These are phyloP conservation scores for Gymnoscopelus braueri DNA, from an alignment of 2,797 vertebrate genomes.

Conservation along the genomic window DNA sequence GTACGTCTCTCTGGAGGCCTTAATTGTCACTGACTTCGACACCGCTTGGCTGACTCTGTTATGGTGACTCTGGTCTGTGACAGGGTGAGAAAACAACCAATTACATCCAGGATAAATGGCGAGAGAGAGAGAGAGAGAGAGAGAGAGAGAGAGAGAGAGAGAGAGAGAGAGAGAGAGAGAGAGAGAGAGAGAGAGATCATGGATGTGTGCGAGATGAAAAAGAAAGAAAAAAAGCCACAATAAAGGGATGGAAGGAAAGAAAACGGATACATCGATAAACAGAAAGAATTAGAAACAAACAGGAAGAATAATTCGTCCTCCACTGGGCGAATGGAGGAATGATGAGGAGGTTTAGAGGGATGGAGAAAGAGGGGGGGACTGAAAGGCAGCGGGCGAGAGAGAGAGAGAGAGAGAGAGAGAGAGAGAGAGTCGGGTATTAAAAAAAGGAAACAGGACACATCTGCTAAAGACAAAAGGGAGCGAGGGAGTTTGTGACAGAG, in stretches of 20 bases:
- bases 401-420: constrained; percentile 10
- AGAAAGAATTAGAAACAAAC: constrained; percentile 14
- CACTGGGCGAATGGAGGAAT: constrained; percentile 3
- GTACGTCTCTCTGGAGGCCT: constrained; percentile 34
- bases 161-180: neutral
- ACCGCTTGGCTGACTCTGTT: constrained; percentile 61
- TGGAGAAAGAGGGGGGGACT: neutral
- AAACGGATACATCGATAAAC: constrained; percentile 16
- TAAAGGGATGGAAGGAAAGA: neutral
- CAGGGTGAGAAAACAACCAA: constrained; percentile 72
- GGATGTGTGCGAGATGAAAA: neutral
- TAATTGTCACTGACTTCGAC: constrained; percentile 59
- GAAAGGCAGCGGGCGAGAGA: neutral
- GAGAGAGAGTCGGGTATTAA: constrained; percentile 20
- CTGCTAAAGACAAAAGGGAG: constrained; percentile 77
- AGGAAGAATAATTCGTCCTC: constrained; percentile 3
- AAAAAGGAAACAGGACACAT: constrained; percentile 55
- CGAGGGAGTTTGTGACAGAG: constrained; percentile 76
- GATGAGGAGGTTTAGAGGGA: constrained; percentile 15
- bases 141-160: neutral
- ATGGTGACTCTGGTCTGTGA: constrained; percentile 70
- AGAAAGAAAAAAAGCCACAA: neutral
- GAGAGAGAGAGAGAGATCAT: constrained; percentile 13
- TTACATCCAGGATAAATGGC: constrained; percentile 52
- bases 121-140: constrained; percentile 4